Percentiles rank a stretch among this genome's conserved stretches.
These are phyloP conservation scores for Carlito syrichta DNA, from an alignment of 2,113 vertebrate species.

Conservation along the genomic window DNA sequence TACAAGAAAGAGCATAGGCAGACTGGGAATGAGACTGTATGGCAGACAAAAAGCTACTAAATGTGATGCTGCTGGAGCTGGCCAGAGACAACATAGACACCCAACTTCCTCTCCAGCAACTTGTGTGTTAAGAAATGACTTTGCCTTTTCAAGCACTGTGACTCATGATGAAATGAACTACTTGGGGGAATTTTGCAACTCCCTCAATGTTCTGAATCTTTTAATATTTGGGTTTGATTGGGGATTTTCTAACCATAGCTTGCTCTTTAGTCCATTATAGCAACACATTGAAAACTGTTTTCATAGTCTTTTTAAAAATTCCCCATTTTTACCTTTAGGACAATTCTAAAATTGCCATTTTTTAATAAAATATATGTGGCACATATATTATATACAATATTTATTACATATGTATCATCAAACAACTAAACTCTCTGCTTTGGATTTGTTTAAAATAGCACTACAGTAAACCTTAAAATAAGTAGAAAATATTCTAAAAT, in stretches of 20 bases:
- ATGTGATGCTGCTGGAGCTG: background rate
- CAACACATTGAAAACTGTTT: background rate
- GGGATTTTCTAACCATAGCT: slow-evolving; percentile 40
- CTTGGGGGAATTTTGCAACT: slow-evolving; percentile 24
- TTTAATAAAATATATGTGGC: no score
- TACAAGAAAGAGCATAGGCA: background rate
- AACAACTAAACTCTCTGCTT: background rate
- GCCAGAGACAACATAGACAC: background rate
- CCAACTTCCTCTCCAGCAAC: background rate
- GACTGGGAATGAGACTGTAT: background rate
- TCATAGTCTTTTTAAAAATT: background rate
- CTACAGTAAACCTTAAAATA: background rate
- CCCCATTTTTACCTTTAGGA: background rate
- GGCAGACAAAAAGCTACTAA: background rate
- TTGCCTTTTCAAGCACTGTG: background rate
- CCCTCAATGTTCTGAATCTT: background rate
- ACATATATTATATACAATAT: background rate
- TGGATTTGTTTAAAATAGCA: background rate
- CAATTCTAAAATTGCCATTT: background rate
- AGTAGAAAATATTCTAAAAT: background rate
- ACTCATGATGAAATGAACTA: background rate
- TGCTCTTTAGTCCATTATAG: background rate
- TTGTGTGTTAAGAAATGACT: background rate
- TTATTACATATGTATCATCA: background rate
- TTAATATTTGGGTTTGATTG: background rate